A percentile compares a stretch with the other conserved stretches of the same genome.
These are phyloP conservation scores for Ceraclea dissimilis DNA, from an alignment of 2,888 invertebrate species.

Conservation along the genomic window DNA sequence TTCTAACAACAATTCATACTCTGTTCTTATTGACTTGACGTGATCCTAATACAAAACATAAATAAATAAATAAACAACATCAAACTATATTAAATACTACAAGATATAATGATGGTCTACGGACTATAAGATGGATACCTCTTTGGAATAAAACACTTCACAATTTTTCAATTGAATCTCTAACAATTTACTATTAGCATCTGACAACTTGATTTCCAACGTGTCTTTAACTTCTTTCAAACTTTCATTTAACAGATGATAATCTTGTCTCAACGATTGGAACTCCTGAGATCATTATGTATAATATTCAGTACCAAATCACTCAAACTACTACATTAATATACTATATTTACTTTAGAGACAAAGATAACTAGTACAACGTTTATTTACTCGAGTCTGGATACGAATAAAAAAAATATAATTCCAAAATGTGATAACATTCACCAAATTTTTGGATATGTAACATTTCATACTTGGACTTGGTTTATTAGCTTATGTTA, in stretches of 20 bases:
- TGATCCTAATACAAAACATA: background rate
- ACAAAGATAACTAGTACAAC: too few relatives aligned
- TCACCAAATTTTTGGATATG: too few relatives aligned
- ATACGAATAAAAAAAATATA: too few relatives aligned
- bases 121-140: background rate
- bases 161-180: background rate
- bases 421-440: too few relatives aligned
- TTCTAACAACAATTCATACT: background rate
- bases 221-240: constrained; percentile 1
- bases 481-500: too few relatives aligned
- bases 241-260: background rate
- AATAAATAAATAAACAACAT: background rate
- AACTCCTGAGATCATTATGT: background rate
- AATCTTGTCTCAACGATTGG: background rate
- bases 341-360: too few relatives aligned
- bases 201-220: background rate
- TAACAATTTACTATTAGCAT: background rate
- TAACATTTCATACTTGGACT: too few relatives aligned
- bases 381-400: too few relatives aligned
- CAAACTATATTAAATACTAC: too few relatives aligned
- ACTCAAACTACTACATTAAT: too few relatives aligned
- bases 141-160: background rate
- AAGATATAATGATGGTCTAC: too few relatives aligned
- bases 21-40: background rate
- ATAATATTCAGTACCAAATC: too few relatives aligned